Evolutionary conservation across 2,797 vertebrate genomes (phyloP), one percentile per base, ranked within the genome.

Genomic region (Etheostoma nigrum): DNA sequence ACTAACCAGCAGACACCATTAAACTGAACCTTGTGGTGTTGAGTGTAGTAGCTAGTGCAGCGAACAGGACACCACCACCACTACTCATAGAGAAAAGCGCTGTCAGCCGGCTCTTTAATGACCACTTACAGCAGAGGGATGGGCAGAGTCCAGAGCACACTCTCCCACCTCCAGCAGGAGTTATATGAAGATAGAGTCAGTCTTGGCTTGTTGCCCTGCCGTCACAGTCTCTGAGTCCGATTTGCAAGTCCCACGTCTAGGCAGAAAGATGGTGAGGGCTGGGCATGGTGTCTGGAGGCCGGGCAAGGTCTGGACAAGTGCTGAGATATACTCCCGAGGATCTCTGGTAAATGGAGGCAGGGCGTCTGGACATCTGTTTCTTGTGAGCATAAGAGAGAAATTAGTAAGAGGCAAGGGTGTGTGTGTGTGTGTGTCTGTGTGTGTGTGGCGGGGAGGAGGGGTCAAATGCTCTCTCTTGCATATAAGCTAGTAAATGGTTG

Each of bases 351-450:
- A 95, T 93, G 91, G 90, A 92, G 78, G 88, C 82, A 89, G 86
- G 90, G 89, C 85, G 62, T 83, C 78, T 64, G 78, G 89, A 94
- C 92, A 95, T 95, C 93, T 95, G 93, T 93, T 94, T 94, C 84
- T 78, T 81, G 84, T 81, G 74, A 81, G 85, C 30, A 72, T 69
- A 58, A 45, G 65, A 71, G 64, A 19, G 62, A 80, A 79, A 87
- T 86, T 78, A 86, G 80, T 66, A 84, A 59, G 40, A 69, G 33
- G 73, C 51, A 62, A 42, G 33, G 33, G 36, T 11, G 10, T 40
- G 36, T 40, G 10, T 40, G 36, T 40, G 36, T 40, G 9, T 40
- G 36, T 40, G 36, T 40, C 2, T 40, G 36, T 40, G 36, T 40
- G 36, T 40, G 36, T 11, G 36, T 36, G 9, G 7, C 0, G 7